phyloP scores from a whole-genome alignment of 2,888 invertebrate species.

The Meandrusa payeni region DNA sequence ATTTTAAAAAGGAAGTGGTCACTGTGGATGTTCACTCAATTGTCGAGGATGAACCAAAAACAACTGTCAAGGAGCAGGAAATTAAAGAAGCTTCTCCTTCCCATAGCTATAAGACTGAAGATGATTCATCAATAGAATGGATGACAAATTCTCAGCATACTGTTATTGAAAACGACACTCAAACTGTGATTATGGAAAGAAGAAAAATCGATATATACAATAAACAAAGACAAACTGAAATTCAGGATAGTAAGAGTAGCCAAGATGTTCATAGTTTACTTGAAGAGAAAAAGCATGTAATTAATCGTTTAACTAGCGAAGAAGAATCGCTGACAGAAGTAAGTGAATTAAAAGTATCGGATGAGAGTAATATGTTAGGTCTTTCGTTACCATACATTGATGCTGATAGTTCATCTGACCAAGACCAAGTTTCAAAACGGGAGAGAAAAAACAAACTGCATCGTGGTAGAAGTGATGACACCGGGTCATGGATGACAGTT shows the following conservation, averaged over 20 bases:
- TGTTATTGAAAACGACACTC: constrained; percentile 78
- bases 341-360: constrained; percentile 81
- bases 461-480: constrained; percentile 84
- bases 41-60: constrained; percentile 47
- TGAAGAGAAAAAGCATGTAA: constrained; percentile 66
- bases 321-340: constrained; percentile 86
- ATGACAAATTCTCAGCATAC: constrained; percentile 69
- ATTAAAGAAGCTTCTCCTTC: constrained; percentile 56
- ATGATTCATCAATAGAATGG: constrained; percentile 74
- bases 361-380: constrained; percentile 71
- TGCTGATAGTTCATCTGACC: constrained; percentile 76
- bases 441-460: constrained; percentile 46
- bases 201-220: constrained; percentile 82
- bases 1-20: constrained; percentile 73
- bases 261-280: constrained; percentile 58
- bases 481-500: constrained; percentile 84
- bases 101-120: constrained; percentile 65
- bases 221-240: constrained; percentile 74
- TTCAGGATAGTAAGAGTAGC: constrained; percentile 60
- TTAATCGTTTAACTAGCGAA: constrained; percentile 80
- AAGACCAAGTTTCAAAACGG: constrained; percentile 58
- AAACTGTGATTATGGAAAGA: constrained; percentile 82
- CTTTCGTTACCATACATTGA: constrained; percentile 76
- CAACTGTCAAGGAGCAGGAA: constrained; percentile 37
- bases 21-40: constrained; percentile 72